Conservation (phyloP, 1,140 invertebrate genomes). For the Chironomus tepperi region DNA sequence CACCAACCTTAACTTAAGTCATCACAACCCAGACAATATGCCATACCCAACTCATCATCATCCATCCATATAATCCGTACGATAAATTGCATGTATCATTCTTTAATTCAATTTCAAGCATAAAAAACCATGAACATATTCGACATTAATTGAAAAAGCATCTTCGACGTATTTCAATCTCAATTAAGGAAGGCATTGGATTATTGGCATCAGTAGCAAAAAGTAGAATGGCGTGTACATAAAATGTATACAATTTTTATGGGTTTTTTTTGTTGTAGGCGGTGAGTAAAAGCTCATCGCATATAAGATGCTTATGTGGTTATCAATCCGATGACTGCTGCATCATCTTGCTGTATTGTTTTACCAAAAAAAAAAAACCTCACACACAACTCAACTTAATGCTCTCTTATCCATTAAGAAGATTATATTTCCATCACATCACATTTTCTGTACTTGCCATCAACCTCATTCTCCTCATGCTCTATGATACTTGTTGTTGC, state of each 20-base stretch:
- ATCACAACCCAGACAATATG: too few relatives aligned
- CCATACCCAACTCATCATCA: background rate
- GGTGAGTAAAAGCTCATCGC: background rate
- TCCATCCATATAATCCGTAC: background rate
- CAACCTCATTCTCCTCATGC: too few relatives aligned
- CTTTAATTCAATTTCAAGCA: background rate
- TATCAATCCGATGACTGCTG: slow-evolving; percentile 11
- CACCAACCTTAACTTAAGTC: too few relatives aligned
- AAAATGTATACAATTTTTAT: background rate
- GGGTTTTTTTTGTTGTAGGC: too few relatives aligned
- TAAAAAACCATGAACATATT: background rate
- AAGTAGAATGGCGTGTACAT: background rate
- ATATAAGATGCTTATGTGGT: slow-evolving; percentile 13
- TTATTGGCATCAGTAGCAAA: background rate
- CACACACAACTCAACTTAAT: slow-evolving; percentile 1
- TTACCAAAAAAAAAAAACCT: too few relatives aligned
- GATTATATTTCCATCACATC: slow-evolving; percentile 13
- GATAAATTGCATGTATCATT: background rate
- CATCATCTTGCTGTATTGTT: background rate
- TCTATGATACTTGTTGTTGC: too few relatives aligned
- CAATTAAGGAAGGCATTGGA: background rate
- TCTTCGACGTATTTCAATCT: slow-evolving; percentile 1
- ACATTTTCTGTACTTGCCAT: background rate
- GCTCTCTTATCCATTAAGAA: background rate
- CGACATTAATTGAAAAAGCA: slow-evolving; percentile 13